These are phyloP conservation scores for Papilio gigon DNA, from an alignment of 2,888 invertebrate species.

Conservation along the genomic window DNA sequence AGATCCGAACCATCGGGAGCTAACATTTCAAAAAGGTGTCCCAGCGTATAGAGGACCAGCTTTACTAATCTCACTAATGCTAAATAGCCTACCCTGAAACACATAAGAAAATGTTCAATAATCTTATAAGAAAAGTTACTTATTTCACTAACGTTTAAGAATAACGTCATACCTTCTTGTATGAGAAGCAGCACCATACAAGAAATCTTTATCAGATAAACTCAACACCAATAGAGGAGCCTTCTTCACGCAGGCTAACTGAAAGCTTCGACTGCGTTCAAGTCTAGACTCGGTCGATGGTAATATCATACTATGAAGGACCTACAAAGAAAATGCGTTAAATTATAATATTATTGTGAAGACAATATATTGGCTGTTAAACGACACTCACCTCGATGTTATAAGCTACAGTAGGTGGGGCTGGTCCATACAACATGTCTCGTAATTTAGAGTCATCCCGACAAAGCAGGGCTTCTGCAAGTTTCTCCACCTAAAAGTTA, in stretches of 20 bases:
- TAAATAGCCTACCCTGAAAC: slow-evolving; percentile 90
- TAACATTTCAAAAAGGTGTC: slow-evolving; percentile 87
- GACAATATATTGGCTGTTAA: too few relatives aligned
- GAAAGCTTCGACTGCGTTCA: slow-evolving; percentile 83
- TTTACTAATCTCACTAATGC: slow-evolving; percentile 94
- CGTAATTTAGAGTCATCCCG: slow-evolving; percentile 71
- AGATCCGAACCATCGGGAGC: slow-evolving; percentile 78
- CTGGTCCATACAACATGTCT: slow-evolving; percentile 75
- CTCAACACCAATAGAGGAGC: slow-evolving; percentile 76
- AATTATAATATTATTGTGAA: neutral
- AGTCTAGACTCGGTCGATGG: slow-evolving; percentile 92
- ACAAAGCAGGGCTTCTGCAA: slow-evolving; percentile 74
- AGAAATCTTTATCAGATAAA: slow-evolving; percentile 77
- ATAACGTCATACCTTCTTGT: slow-evolving; percentile 67
- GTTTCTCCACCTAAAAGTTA: slow-evolving; percentile 65
- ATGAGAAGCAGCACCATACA: slow-evolving; percentile 73
- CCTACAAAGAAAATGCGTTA: slow-evolving; percentile 61
- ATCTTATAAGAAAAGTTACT: neutral
- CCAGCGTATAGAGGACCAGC: slow-evolving; percentile 92
- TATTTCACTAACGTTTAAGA: neutral
- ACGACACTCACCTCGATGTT: slow-evolving; percentile 67
- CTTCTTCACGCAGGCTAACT: slow-evolving; percentile 84
- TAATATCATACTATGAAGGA: slow-evolving; percentile 95
- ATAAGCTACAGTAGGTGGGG: slow-evolving; percentile 78
- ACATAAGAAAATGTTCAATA: slow-evolving; percentile 10